phyloP scores from a whole-genome alignment of 2,888 invertebrate genomes.

The Drosophila robusta region DNA sequence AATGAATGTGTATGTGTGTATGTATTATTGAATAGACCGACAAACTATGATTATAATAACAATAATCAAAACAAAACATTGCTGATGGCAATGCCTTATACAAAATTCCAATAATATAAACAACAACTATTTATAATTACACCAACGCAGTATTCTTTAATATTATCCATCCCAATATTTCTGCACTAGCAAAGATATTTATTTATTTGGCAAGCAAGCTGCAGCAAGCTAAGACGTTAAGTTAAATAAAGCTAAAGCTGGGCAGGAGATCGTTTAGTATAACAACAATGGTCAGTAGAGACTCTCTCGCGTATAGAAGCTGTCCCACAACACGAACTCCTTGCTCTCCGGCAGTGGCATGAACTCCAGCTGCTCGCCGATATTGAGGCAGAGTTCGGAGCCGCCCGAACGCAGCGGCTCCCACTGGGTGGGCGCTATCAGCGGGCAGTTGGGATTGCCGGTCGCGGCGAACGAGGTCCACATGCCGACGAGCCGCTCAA shows the following conservation, averaged over 20 bases:
- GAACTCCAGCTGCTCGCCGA: constrained; percentile 74
- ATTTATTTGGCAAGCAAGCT: not conserved
- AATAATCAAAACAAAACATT: too few relatives aligned
- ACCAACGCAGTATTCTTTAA: too few relatives aligned
- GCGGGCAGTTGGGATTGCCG: constrained; percentile 81
- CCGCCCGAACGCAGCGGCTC: constrained; percentile 64
- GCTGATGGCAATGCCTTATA: too few relatives aligned
- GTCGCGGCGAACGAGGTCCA: constrained; percentile 82
- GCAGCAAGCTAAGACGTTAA: constrained; percentile 9
- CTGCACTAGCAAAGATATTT: too few relatives aligned
- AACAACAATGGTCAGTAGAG: constrained; percentile 32
- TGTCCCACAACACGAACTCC: constrained; percentile 77
- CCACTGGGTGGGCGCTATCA: constrained; percentile 71
- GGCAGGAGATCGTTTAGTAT: not conserved
- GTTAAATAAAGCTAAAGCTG: not conserved
- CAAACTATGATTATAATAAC: too few relatives aligned
- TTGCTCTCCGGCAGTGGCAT: constrained; percentile 75
- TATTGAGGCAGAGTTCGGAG: constrained; percentile 76
- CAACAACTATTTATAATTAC: too few relatives aligned
- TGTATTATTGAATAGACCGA: too few relatives aligned
- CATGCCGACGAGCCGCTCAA: constrained; percentile 82
- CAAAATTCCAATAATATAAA: too few relatives aligned
- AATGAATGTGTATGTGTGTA: too few relatives aligned
- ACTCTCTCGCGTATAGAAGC: constrained; percentile 71
- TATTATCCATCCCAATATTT: too few relatives aligned